phyloP scores from a whole-genome alignment of 2,113 vertebrate species.

The Hemiprocne comata region DNA sequence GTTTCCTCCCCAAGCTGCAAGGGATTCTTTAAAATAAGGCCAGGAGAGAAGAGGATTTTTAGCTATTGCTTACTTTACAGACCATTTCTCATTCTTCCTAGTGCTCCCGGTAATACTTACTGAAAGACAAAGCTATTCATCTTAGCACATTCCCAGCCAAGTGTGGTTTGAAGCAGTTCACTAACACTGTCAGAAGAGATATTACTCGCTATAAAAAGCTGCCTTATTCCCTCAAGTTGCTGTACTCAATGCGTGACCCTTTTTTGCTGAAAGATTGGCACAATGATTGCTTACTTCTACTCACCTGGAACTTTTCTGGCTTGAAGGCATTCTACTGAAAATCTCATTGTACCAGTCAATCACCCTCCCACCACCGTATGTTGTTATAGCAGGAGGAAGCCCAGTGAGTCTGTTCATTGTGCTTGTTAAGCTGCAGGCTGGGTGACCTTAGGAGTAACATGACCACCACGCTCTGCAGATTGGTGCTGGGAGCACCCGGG shows the following conservation, averaged over 20 bases:
- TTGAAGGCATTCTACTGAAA: slow-evolving; percentile 62
- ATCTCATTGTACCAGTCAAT: slow-evolving; percentile 65
- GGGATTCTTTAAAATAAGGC: slow-evolving; percentile 41
- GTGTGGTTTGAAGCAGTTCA: slow-evolving; percentile 63
- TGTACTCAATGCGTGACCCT: slow-evolving; percentile 49
- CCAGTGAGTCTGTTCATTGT: neutral
- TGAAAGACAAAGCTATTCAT: slow-evolving; percentile 73
- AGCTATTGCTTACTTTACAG: slow-evolving; percentile 55
- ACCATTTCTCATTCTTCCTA: slow-evolving; percentile 60
- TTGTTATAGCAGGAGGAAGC: slow-evolving; percentile 38
- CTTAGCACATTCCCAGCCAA: slow-evolving; percentile 61
- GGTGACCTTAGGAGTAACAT: neutral
- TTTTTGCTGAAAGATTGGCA: slow-evolving; percentile 57
- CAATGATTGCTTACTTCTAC: slow-evolving; percentile 48
- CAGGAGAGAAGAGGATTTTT: slow-evolving; percentile 17
- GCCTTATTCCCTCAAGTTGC: slow-evolving; percentile 51
- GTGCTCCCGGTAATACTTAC: slow-evolving; percentile 64
- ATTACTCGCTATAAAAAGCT: slow-evolving; percentile 74
- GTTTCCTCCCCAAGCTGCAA: rapidly evolving
- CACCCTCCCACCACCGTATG: slow-evolving; percentile 58
- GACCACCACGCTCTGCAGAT: neutral
- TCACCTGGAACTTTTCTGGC: slow-evolving; percentile 71
- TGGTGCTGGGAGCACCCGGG: neutral
- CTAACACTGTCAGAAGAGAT: slow-evolving; percentile 76
- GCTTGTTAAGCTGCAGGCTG: neutral